Base-by-base conservation (phyloP, 1,140 invertebrate genomes). In the Nephila pilipes region DNA sequence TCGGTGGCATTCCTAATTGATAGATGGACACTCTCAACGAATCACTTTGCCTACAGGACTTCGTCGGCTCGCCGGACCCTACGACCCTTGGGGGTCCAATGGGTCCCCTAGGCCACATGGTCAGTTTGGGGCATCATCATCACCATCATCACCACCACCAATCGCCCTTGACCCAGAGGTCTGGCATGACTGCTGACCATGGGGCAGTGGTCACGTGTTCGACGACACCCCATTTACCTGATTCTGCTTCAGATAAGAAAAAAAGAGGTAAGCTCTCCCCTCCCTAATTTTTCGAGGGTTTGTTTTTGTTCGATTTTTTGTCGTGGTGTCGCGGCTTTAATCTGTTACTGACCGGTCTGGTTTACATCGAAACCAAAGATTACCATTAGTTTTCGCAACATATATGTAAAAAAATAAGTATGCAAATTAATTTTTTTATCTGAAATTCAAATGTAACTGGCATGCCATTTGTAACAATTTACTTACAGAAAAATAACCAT, bases 11-110 rank as follows among this genome's bases (percentile, higher is more conserved):
- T 81, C 92, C 54, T 91, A 93, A 93, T 93, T 93, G 91, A 93
- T 95, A 95, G 94, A 95, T 95, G 95, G 95, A 95, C 95, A 93
- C 94, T 88, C 90, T 95, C 93, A 95, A 95, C 94, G 94, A 95
- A 89, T 94, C 94, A 46, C 94, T 95, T 90, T 95, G 95, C 93
- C 94, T 95, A 91, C 94, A 95, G 94, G 94, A 95, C 94, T 94
- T 95, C 32, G 94, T 94, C 58, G 95, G 92, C 32, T 90, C 90
- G 18, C 65, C 94, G 63, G 92, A 93, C 87, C 87, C 92, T 32
- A 91, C 75, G 20, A 29, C 60, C 29, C 92, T 93, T 22, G 87
- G 87, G 79, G 93, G 93, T 25, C 88, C 93, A n/a, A 93, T 93
- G 93, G 92, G 92, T 29, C 92, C 92, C 58, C 46, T 93, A 54